phyloP scores from a whole-genome alignment of 2,113 vertebrate species.

The Nibea coibor region DNA sequence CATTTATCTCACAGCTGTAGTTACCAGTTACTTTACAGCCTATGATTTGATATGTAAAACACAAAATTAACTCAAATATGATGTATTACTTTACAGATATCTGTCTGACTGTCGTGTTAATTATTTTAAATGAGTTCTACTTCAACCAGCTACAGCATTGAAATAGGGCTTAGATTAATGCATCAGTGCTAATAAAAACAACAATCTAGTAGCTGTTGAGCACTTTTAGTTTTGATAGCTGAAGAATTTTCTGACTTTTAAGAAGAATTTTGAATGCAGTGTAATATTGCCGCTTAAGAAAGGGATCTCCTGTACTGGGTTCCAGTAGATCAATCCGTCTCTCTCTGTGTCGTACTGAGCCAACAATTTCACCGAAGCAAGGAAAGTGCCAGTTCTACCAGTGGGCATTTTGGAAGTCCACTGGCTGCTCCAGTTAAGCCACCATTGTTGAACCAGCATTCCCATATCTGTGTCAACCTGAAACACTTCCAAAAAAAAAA shows the following conservation, averaged over 20 bases:
- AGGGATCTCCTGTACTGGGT: neutral
- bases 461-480: conserved; percentile 59
- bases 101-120: neutral
- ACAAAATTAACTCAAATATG: neutral
- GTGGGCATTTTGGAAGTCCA: conserved; percentile 60
- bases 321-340: neutral
- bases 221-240: neutral
- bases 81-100: neutral
- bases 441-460: conserved; percentile 59
- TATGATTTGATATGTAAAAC: neutral
- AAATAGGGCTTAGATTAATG: neutral
- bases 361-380: conserved; percentile 43
- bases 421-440: conserved; percentile 37
- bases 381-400: conserved; percentile 52
- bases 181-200: neutral
- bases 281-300: neutral
- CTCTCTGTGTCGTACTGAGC: neutral
- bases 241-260: neutral
- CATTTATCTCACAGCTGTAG: neutral
- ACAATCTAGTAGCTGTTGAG: neutral
- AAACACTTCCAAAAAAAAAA: conserved; percentile 51
- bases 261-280: conserved; percentile 8
- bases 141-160: neutral
- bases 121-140: neutral
- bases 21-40: neutral